Evolutionary conservation across 2,797 vertebrate species (phyloP), one percentile per base, ranked within the genome.

Genomic region (Argentina silus): DNA sequence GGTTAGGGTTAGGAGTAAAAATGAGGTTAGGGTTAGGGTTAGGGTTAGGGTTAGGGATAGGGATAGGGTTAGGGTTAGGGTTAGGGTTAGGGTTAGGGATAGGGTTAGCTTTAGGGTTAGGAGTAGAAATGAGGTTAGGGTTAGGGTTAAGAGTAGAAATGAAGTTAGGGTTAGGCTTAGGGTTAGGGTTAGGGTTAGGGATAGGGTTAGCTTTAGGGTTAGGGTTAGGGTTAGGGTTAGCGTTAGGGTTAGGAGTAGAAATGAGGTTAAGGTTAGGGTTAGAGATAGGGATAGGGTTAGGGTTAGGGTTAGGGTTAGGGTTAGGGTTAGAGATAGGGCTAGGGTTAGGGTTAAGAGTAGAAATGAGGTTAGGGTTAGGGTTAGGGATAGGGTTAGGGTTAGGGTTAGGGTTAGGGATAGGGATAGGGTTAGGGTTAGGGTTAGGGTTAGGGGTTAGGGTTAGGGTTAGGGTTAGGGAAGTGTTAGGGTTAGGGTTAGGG

Each of bases 41-140:
- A 69, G 70, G 78, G 63, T 73, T 69, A 69, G 74, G 69, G 64
- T 68, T 63, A 63, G 65, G 23, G 62, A 11, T 43, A 14, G 36
- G 62, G 62, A 7, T 56, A 56, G 53, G 53, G 53, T 56, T 56
- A 56, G 53, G 12, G 53, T 70, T 70, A 17, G 17, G 53, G 53
- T 56, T 56, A 56, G 53, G 53, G 53, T 56, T 56, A 56, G 17
- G 53, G 53, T 15, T 56, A 56, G 53, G 17, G 53, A 4, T 56
- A 56, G 53, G 53, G 12, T 56, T 56, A 56, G 53, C 6, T 6
- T 14, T 56, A 56, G 3, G 53, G 17, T n/a, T n/a, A n/a, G n/a
- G n/a, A n/a, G n/a, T n/a, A n/a, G n/a, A n/a, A n/a, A n/a, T n/a
- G n/a, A n/a, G 1, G 12, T 17, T 14, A 17, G 53, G 12, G 12